Percentiles rank a stretch among this genome's conserved stretches.
phyloP scores from a whole-genome alignment of 1,140 invertebrate species.

The Caenorhabditis brenneri region DNA sequence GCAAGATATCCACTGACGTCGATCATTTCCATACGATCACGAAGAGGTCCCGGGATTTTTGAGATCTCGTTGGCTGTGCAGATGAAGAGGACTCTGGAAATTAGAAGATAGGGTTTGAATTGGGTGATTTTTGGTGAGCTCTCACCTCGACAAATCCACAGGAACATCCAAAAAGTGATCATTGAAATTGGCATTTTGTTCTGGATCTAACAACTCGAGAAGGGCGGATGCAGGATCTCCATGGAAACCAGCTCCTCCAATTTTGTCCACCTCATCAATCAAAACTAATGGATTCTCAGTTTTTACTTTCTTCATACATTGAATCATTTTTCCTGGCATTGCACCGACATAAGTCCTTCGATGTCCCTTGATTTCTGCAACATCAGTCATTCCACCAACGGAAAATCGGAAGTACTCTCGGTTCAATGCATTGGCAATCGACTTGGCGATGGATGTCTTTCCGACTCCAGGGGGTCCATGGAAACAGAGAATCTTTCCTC shows the following conservation, averaged over 20 bases:
- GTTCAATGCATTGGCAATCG: constrained; percentile 92
- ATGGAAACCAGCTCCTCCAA: constrained; percentile 76
- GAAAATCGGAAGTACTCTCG: constrained; percentile 85
- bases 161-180: constrained; percentile 97
- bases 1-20: constrained; percentile 98
- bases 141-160: constrained; percentile 93
- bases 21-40: constrained; percentile 99
- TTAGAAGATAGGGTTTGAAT: no score
- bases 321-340: constrained; percentile 98
- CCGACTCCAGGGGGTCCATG: constrained; percentile 98
- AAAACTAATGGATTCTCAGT: constrained; percentile 97
- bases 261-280: constrained; percentile 86
- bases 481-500: constrained; percentile 98
- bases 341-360: constrained; percentile 85
- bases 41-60: constrained; percentile 92
- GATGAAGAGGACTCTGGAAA: constrained; percentile 90
- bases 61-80: constrained; percentile 96
- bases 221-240: constrained; percentile 96
- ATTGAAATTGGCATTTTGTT: constrained; percentile 96
- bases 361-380: constrained; percentile 99
- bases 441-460: constrained; percentile 93
- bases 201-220: constrained; percentile 93
- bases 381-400: constrained; percentile 99
- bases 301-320: constrained; percentile 95
- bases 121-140: no score